These are phyloP conservation scores for Pedionomus torquatus DNA, from an alignment of 2,113 vertebrate species.

Conservation along the genomic window DNA sequence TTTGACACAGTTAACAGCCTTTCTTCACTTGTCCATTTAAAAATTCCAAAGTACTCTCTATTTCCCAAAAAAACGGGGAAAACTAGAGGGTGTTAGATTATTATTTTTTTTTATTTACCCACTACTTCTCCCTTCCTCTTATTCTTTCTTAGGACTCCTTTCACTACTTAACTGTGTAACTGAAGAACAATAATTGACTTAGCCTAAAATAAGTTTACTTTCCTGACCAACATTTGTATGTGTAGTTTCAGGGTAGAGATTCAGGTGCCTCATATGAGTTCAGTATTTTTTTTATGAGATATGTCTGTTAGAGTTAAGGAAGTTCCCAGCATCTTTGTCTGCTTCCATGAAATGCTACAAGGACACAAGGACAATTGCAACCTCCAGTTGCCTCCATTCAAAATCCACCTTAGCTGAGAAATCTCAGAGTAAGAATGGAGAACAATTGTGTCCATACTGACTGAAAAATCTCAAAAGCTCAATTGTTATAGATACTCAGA, in stretches of 20 bases:
- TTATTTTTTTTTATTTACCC: background rate
- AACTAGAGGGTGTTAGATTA: background rate
- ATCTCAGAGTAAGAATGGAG: background rate
- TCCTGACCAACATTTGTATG: background rate
- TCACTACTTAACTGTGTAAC: background rate
- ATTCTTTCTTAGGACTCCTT: background rate
- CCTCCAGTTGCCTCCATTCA: background rate
- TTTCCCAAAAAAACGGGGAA: background rate
- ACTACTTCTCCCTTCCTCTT: background rate
- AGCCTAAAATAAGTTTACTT: background rate
- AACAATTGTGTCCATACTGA: background rate
- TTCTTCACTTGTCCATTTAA: background rate
- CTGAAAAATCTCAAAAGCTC: background rate
- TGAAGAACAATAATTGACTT: background rate
- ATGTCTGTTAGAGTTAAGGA: background rate
- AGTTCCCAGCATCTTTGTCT: background rate
- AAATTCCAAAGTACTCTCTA: background rate
- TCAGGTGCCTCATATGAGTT: background rate
- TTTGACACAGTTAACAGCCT: background rate
- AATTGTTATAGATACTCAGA: background rate
- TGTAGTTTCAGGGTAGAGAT: background rate
- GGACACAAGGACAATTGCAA: background rate
- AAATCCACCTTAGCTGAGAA: background rate
- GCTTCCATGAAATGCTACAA: background rate
- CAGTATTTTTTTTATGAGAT: background rate